A percentile compares a stretch with the other conserved stretches of the same genome.
These are phyloP conservation scores for Regulus satrapa DNA, from an alignment of 2,113 vertebrate genomes.

Conservation along the genomic window DNA sequence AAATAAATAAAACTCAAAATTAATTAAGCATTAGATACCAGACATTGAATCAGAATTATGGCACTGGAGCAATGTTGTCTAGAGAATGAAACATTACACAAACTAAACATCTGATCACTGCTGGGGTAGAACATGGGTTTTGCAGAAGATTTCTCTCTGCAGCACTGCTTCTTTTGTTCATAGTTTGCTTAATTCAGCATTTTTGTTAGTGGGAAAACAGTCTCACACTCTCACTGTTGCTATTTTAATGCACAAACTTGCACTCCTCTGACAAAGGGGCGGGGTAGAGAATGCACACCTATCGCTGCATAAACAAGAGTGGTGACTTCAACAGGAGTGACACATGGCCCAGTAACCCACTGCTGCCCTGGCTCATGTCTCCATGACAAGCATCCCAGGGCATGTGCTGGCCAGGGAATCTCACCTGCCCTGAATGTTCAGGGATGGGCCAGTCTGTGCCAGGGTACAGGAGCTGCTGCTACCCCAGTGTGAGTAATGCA, in stretches of 20 bases:
- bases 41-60: background rate
- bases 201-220: background rate
- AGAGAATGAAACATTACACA: background rate
- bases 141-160: background rate
- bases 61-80: background rate
- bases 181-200: background rate
- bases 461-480: background rate
- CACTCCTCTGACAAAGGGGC: background rate
- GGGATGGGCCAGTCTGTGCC: background rate
- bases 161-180: background rate
- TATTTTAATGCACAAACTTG: background rate
- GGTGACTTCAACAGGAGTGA: background rate
- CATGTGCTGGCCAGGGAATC: background rate
- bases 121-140: background rate
- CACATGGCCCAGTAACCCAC: rapidly evolving
- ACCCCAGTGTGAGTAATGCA: background rate
- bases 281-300: background rate
- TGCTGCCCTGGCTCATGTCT: rapidly evolving
- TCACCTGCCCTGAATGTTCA: background rate
- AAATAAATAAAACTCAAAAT: background rate
- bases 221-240: background rate
- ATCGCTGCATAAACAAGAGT: rapidly evolving
- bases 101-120: background rate
- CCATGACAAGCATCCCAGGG: background rate
- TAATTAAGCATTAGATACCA: background rate